Evolutionary conservation across 2,797 vertebrate species (phyloP), one percentile per base, ranked within the genome.

Genomic region (Oreochromis mossambicus): DNA sequence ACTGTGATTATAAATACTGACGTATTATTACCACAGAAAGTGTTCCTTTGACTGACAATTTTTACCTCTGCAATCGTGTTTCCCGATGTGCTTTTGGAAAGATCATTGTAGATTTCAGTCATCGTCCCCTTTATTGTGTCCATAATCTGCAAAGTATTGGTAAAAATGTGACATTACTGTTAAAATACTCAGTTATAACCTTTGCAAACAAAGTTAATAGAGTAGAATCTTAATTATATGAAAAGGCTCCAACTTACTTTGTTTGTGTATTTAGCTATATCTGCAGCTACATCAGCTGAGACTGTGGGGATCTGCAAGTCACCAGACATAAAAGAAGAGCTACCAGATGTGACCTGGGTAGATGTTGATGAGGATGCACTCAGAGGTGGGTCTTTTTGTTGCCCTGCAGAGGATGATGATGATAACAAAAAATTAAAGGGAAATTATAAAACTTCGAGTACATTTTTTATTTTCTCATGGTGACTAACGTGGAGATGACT

Each of bases 81-180:
- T 89, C 98, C 98, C 3, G 98, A 98, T 21, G 97, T 98, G 94
- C 96, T 98, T 96, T 98, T 99, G 54, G 98, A 99, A 80, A 99
- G 97, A 88, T 99, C 98, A 3, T 98, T 99, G 92, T 99, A 99
- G 88, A 99, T 99, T 95, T 99, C 98, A 1, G 98, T 99, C 98
- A 99, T 98, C 7, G 98, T 99, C 90, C 98, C 98, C 96, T 99
- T 99, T 90, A 99, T 99, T 17, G 98, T 97, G 82, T 99, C 98
- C 98, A 99, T 98, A 91, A 99, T 98, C 98, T 99, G 93, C 36
- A 95, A 85, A 92, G 75, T 91, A 9, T 92, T 66, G 85, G 79
- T 55, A 48, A 68, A 88, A 77, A 66, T 4, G 5, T 11, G 5
- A 79, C 7, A 54, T 85, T 82, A 77, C 15, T 50, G 61, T 52